These are phyloP conservation scores for Oreohelix idahoensis DNA, from an alignment of 1,140 invertebrate species.

Conservation along the genomic window DNA sequence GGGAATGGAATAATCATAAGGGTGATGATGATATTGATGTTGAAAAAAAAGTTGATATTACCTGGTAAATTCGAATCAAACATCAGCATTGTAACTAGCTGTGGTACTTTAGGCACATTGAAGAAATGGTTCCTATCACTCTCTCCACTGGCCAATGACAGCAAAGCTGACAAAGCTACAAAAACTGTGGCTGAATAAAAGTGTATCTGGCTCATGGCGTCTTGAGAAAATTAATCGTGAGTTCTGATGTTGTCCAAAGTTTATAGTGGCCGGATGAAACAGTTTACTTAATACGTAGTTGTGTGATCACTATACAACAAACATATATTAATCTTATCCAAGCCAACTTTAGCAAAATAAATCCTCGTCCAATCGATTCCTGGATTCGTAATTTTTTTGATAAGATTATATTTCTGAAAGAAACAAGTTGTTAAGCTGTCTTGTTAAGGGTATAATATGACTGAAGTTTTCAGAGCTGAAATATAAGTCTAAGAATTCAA, in stretches of 20 bases:
- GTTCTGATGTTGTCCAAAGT: background rate
- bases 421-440: no score
- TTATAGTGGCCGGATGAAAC: background rate
- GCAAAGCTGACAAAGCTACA: background rate
- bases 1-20: no score
- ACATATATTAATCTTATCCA: background rate
- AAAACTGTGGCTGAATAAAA: background rate
- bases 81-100: background rate
- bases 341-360: no score
- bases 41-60: background rate
- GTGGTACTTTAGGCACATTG: background rate
- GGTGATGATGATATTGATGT: no score
- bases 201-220: background rate
- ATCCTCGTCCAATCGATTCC: no score
- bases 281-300: background rate
- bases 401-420: no score
- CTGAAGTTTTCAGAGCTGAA: no score
- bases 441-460: no score
- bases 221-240: background rate
- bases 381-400: no score
- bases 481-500: no score
- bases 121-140: background rate
- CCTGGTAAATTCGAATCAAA: background rate
- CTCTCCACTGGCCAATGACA: background rate
- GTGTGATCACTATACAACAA: background rate